Evolutionary conservation across 2,888 invertebrate genomes (phyloP), one percentile per base, ranked within the genome.

Genomic region (Euzetes globulus): DNA sequence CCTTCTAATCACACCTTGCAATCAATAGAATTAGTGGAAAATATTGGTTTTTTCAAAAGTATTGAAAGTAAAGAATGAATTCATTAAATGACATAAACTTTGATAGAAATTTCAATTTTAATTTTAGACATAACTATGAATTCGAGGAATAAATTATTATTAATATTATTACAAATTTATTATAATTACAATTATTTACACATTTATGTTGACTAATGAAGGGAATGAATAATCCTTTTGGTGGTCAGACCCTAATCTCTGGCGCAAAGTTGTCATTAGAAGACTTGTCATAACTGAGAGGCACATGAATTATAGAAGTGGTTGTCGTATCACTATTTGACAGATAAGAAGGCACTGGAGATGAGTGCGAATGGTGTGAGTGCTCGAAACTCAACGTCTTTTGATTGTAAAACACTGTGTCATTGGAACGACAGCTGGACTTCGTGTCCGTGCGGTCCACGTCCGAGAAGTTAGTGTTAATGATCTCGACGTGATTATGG

Each of bases 321-420:
- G 68, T 68, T 11, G 68, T 68, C 11, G 68, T 60, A 27, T 68
- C 68, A 19, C 41, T 41, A 41, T n/a, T 68, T 17, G 68, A 68
- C 45, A 68, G 22, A 68, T n/a, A 41, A 19, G 68, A 68, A 68
- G 68, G 68, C 68, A 68, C 68, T 68, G 68, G 68, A 17, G 68
- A 68, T 68, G 41, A 37, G 22, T 68, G 68, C 13, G 68, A 68
- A 41, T 68, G 68, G 22, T 60, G 60, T 60, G 60, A 60, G 27
- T 60, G 29, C 17, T 41, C 41, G 22, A 37, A 68, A 19, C 41
- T n/a, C n/a, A 41, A 45, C 22, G 45, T 22, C 41, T 68, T 68
- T 37, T 68, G 68, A 68, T 68, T 68, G 41, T 37, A 68, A 41
- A 41, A 29, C 15, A 68, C 22, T 6, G 68, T 41, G 19, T 68